phyloP scores from a whole-genome alignment of 2,113 vertebrate genomes.

The Chionodraco myersi region DNA sequence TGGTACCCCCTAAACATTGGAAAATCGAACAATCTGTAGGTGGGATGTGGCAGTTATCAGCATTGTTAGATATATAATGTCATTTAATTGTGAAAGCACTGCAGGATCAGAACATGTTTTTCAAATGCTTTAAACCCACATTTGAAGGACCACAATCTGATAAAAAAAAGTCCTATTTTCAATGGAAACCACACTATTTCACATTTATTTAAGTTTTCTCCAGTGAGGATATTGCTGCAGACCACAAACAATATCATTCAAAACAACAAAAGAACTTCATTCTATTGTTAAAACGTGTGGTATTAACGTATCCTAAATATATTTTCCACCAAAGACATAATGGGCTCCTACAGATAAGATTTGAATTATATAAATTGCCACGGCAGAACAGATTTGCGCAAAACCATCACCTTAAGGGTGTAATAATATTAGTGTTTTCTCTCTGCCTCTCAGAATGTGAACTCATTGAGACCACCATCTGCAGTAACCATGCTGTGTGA shows the following conservation, averaged over 20 bases:
- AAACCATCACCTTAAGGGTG: constrained; percentile 20
- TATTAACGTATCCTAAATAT: constrained; percentile 19
- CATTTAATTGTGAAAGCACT: neutral
- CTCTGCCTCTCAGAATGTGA: constrained; percentile 32
- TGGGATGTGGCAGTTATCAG: neutral
- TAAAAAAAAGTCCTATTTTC: neutral
- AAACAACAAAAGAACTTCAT: constrained; percentile 12
- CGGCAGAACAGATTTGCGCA: constrained; percentile 3
- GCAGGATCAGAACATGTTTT: neutral
- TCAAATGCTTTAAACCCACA: neutral
- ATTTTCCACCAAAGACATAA: constrained; percentile 13
- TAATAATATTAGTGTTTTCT: constrained; percentile 48
- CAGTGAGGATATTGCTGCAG: constrained; percentile 5
- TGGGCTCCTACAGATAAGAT: constrained; percentile 20
- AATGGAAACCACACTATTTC: neutral
- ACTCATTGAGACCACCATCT: constrained; percentile 27
- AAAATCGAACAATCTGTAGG: neutral
- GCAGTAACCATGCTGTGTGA: constrained; percentile 30
- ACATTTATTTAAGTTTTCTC: neutral
- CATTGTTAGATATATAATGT: neutral
- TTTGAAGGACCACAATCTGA: neutral
- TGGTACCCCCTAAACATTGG: neutral
- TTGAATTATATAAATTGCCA: constrained; percentile 21
- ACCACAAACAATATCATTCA: constrained; percentile 14
- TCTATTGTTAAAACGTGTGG: neutral